phyloP scores from a whole-genome alignment of 1,140 invertebrate genomes.

The Drosophila serrata region DNA sequence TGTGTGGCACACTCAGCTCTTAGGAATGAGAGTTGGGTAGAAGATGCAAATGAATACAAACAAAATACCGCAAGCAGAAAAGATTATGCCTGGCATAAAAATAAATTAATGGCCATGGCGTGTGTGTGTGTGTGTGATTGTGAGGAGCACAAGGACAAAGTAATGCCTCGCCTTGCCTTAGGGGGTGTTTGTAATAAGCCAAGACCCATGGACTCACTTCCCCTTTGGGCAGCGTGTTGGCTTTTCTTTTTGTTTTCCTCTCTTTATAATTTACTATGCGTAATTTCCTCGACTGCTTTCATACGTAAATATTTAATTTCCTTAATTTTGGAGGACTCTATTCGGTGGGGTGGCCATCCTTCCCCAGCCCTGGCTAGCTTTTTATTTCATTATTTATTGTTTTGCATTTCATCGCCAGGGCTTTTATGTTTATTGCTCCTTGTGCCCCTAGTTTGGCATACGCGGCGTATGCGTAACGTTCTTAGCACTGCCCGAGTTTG shows the following conservation, averaged over 20 bases:
- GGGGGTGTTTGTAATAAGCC: slow-evolving; percentile 63
- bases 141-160: slow-evolving; percentile 65
- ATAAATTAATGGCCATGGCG: slow-evolving; percentile 74
- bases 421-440: slow-evolving; percentile 70
- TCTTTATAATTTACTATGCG: slow-evolving; percentile 76
- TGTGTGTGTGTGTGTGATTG: slow-evolving; percentile 38
- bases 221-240: slow-evolving; percentile 12
- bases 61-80: slow-evolving; percentile 54
- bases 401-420: slow-evolving; percentile 72
- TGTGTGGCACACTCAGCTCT: not conserved
- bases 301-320: slow-evolving; percentile 82
- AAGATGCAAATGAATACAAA: slow-evolving; percentile 58
- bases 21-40: slow-evolving; percentile 5
- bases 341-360: slow-evolving; percentile 2
- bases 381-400: slow-evolving; percentile 81
- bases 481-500: slow-evolving; percentile 17
- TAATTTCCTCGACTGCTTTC: slow-evolving; percentile 69
- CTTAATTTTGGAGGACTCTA: slow-evolving; percentile 53
- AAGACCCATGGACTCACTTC: not conserved
- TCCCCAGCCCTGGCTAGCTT: slow-evolving; percentile 33
- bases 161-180: slow-evolving; percentile 54
- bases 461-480: slow-evolving; percentile 44
- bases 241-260: slow-evolving; percentile 35
- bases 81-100: slow-evolving; percentile 80
- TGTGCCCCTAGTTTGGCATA: slow-evolving; percentile 27